Conservation (phyloP, 2,888 invertebrate genomes). For the Pedicia rivosa region DNA sequence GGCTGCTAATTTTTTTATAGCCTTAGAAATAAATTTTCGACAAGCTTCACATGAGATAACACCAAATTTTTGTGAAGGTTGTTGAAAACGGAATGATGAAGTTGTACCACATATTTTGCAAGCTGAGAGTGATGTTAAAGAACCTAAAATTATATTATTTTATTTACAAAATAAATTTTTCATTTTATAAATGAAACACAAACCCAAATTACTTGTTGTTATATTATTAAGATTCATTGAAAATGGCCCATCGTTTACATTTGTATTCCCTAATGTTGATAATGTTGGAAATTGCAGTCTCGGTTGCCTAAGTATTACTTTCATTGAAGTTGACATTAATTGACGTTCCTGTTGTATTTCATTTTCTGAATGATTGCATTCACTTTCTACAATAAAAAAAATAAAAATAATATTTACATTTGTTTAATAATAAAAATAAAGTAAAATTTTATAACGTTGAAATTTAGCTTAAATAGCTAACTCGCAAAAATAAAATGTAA, state of each 20-base stretch:
- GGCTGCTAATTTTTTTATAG: slow-evolving; percentile 41
- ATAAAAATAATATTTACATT: too few species aligned
- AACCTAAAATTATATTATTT: slow-evolving; percentile 1
- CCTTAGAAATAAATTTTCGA: slow-evolving; percentile 70
- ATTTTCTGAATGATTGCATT: slow-evolving; percentile 8
- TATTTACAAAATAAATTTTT: background rate
- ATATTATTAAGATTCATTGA: slow-evolving; percentile 10
- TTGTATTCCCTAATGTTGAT: background rate
- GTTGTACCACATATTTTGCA: slow-evolving; percentile 69
- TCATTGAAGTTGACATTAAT: slow-evolving; percentile 6
- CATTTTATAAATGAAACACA: too few species aligned
- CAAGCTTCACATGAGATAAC: slow-evolving; percentile 75
- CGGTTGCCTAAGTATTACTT: slow-evolving; percentile 25
- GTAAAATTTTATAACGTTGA: too few species aligned
- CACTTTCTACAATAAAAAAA: slow-evolving; percentile 8
- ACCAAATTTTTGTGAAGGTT: slow-evolving; percentile 66
- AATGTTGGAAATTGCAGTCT: slow-evolving; percentile 20
- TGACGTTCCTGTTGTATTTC: slow-evolving; percentile 3
- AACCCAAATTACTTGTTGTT: slow-evolving; percentile 3
- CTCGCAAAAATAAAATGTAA: too few species aligned
- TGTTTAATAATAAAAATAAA: too few species aligned
- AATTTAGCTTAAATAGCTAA: too few species aligned
- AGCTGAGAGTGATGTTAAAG: slow-evolving; percentile 39
- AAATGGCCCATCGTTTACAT: slow-evolving; percentile 10
- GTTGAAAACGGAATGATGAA: slow-evolving; percentile 1